These are phyloP conservation scores for Oncorhynchus tshawytscha DNA, from an alignment of 2,113 vertebrate species.

Conservation along the genomic window DNA sequence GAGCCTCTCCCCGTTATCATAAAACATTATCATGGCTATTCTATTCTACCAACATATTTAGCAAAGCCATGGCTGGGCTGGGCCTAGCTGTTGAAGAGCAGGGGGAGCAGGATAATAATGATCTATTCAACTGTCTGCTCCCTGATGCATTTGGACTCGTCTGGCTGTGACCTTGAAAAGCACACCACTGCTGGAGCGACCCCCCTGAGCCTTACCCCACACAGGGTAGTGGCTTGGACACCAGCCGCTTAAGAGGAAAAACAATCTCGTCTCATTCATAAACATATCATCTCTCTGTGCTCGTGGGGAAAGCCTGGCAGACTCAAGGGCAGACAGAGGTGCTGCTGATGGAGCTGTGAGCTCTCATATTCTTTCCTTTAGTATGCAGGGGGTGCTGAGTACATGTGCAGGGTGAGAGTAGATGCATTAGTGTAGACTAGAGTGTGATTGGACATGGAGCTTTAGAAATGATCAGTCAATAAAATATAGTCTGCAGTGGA, in stretches of 20 bases:
- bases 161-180: slow-evolving; percentile 30
- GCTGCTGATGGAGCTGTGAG: not conserved
- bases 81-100: not conserved
- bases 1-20: not conserved
- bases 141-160: slow-evolving; percentile 13
- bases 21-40: slow-evolving; percentile 1
- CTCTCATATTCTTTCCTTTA: not conserved
- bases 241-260: slow-evolving; percentile 2
- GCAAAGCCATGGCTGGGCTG: not conserved
- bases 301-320: not conserved
- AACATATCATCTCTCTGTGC: slow-evolving; percentile 5
- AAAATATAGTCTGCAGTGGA: no score
- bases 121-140: slow-evolving; percentile 11
- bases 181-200: not conserved
- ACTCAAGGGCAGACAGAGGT: not conserved
- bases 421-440: not conserved
- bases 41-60: not conserved
- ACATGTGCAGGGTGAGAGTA: no score
- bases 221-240: not conserved
- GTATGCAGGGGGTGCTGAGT: not conserved
- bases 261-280: slow-evolving; percentile 9
- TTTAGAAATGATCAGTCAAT: not conserved
- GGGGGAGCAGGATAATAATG: slow-evolving; percentile 12
- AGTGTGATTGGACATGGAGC: not conserved
- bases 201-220: not conserved